phyloP scores from a whole-genome alignment of 2,113 vertebrate species.

The human (Homo sapiens) region DNA sequence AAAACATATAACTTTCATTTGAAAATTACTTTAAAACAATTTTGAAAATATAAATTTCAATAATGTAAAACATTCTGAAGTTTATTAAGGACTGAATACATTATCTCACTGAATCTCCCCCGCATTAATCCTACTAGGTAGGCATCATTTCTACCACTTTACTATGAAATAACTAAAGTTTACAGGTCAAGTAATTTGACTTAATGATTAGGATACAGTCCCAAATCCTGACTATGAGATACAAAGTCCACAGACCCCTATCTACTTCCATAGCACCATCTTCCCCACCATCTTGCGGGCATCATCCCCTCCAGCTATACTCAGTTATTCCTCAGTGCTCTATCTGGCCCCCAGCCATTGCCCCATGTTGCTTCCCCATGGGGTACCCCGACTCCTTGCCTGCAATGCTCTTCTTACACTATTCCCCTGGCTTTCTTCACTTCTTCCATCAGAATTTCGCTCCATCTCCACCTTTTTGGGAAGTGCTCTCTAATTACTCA shows the following conservation, averaged over 20 bases:
- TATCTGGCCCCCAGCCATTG: not conserved
- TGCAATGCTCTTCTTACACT: not conserved
- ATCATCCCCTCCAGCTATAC: not conserved
- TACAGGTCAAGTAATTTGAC: not conserved
- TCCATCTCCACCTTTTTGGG: not conserved
- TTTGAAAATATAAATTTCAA: not conserved
- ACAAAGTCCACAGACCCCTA: not conserved
- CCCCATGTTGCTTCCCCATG: not conserved
- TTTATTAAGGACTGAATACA: not conserved
- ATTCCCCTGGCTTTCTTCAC: not conserved
- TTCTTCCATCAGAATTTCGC: not conserved
- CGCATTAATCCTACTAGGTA: not conserved
- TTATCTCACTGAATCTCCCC: not conserved
- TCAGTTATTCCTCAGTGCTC: not conserved
- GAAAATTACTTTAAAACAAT: not conserved
- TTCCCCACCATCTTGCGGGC: not conserved
- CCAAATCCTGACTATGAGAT: not conserved
- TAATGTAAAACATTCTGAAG: not conserved
- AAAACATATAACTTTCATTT: not conserved
- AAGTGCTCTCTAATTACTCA: not conserved
- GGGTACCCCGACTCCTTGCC: not conserved
- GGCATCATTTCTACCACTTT: not conserved
- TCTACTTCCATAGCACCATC: not conserved
- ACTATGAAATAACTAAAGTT: not conserved
- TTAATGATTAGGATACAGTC: not conserved